Evolutionary conservation across 1,140 invertebrate genomes (phyloP), one percentile per base, ranked within the genome.

Genomic region (Hyles euphorbiae): DNA sequence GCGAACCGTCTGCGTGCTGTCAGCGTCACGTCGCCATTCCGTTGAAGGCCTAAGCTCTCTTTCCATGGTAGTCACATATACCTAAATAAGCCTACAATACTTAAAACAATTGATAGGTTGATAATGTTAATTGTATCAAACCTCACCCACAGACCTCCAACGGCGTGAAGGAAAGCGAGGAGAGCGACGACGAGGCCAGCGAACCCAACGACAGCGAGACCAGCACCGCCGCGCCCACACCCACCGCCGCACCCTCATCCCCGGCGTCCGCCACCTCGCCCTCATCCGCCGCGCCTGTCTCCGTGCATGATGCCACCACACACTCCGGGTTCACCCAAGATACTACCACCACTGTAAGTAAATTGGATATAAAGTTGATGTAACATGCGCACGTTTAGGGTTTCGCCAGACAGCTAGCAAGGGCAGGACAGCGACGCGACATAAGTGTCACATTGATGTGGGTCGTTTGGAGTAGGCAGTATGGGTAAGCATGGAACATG

Each of bases 111-210:
- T 22, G 2, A 22, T 22, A 22, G 22, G 22, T 22, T 22, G 22
- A 22, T 22, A 22, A 22, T 22, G 22, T 1, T 22, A 22, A 22
- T 22, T 22, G 22, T 50, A 22, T 5, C 2, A 50, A 11, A 32
- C 7, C 3, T 32, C 48, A 1, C 9, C 0, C 57, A 32, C 60
- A 88, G 85, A 85, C 85, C 1, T 80, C 81, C 45, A 86, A 80
- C 49, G 81, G 81, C 10, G 73, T 88, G 2, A 86, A 86, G 53
- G 83, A 86, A 48, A 83, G 71, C 60, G 90, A 91, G 59, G 93
- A 94, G 71, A 91, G 92, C 60, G 92, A 93, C 62, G 92, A 93
- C 68, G 91, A 93, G 64, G 91, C 93, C 7, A 77, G 75, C 53
- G 81, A 85, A 57, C 63, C 68, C 49, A 76, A 63, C 44, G 78